A percentile compares a stretch with the other conserved stretches of the same genome.
These are phyloP conservation scores for Pygoscelis antarcticus DNA, from an alignment of 2,113 vertebrate species.

Conservation along the genomic window DNA sequence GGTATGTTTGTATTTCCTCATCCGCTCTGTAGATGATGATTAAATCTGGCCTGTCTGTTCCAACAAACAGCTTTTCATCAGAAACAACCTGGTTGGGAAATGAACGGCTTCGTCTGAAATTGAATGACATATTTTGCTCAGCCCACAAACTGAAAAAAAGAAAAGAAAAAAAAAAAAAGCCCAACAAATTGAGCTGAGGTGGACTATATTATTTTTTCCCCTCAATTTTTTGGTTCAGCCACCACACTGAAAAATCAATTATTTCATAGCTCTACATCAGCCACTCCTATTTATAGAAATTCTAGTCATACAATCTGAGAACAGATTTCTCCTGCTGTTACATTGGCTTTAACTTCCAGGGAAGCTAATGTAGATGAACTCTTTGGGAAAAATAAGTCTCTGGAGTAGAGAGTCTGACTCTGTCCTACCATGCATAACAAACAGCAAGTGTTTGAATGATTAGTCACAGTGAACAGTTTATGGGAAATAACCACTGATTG, in stretches of 20 bases:
- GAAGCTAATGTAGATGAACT: not conserved
- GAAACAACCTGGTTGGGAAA: not conserved
- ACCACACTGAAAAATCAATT: constrained; percentile 41
- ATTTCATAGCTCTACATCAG: constrained; percentile 27
- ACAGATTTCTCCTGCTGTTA: constrained; percentile 42
- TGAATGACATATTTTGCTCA: not conserved
- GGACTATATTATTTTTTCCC: constrained; percentile 2
- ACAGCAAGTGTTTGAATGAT: constrained; percentile 7
- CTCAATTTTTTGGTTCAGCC: constrained; percentile 9
- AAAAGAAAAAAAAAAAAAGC: not conserved
- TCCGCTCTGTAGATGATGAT: not conserved
- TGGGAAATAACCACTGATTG: not conserved
- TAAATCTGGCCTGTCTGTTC: not conserved
- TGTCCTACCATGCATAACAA: not conserved
- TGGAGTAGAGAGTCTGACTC: not conserved
- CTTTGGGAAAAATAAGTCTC: not conserved
- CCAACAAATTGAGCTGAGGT: not conserved
- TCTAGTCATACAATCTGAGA: constrained; percentile 10
- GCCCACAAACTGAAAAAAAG: not conserved
- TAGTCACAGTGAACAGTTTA: not conserved
- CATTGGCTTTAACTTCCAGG: constrained; percentile 16
- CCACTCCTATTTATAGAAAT: constrained; percentile 47
- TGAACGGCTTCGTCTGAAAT: not conserved
- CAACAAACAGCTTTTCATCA: not conserved
- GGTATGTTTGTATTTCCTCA: not conserved